These are phyloP conservation scores for Sarcophaga bullata DNA, from an alignment of 1,140 invertebrate species.

Conservation along the genomic window DNA sequence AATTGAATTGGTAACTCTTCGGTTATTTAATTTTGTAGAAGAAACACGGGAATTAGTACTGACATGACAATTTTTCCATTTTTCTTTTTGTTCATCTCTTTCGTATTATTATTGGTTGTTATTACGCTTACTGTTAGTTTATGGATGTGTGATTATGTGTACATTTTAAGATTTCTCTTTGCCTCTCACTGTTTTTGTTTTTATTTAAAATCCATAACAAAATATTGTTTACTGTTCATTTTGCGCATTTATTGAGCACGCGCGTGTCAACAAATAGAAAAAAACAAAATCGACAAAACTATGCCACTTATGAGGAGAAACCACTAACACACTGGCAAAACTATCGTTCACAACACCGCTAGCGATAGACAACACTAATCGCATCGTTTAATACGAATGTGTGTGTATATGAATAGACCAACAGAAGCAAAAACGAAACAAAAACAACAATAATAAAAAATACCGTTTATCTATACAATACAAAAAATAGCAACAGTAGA, in stretches of 20 bases:
- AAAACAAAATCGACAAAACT: background rate
- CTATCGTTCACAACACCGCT: background rate
- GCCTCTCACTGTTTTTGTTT: background rate
- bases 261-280: constrained; percentile 3
- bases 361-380: too few relatives aligned
- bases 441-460: too few relatives aligned
- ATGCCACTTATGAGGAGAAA: background rate
- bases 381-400: too few relatives aligned
- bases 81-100: background rate
- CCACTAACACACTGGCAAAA: background rate
- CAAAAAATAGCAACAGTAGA: too few relatives aligned
- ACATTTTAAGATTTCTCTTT: constrained; percentile 16
- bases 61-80: background rate
- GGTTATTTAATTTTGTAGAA: background rate
- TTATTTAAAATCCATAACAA: background rate
- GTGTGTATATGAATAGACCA: too few relatives aligned
- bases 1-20: background rate
- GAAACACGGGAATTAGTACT: background rate
- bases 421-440: too few relatives aligned
- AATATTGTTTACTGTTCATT: constrained; percentile 18
- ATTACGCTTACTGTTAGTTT: background rate
- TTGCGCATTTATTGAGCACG: constrained; percentile 25
- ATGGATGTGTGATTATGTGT: background rate
- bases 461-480: too few relatives aligned
- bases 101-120: background rate